phyloP scores from a whole-genome alignment of 1,140 invertebrate genomes.

The Cherax quadricarinatus region DNA sequence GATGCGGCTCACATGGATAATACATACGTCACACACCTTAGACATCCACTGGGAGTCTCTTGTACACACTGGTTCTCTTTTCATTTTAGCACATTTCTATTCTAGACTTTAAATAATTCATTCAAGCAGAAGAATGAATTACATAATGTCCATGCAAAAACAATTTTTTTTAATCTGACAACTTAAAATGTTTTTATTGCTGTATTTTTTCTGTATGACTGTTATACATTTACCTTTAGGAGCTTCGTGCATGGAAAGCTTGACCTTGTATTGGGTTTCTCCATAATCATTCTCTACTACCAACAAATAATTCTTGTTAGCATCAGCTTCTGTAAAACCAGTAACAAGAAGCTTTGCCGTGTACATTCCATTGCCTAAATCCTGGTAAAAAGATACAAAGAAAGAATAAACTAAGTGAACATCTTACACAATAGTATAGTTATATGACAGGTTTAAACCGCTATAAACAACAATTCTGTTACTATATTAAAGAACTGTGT shows the following conservation, averaged over 20 bases:
- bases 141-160: conserved; percentile 8
- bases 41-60: neutral
- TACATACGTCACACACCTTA: conserved; percentile 11
- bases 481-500: too few relatives aligned
- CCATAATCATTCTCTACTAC: conserved; percentile 34
- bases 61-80: neutral
- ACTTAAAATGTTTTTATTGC: neutral
- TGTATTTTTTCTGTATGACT: neutral
- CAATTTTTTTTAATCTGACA: neutral
- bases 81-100: neutral
- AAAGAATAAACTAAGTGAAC: neutral
- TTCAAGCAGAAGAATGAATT: conserved; percentile 7
- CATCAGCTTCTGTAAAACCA: conserved; percentile 45
- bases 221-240: conserved; percentile 41
- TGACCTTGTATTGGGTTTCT: conserved; percentile 45
- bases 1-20: conserved; percentile 17
- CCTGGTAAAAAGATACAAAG: conserved; percentile 18
- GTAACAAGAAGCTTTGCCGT: conserved; percentile 39
- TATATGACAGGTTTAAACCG: neutral
- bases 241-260: conserved; percentile 53
- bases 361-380: conserved; percentile 47
- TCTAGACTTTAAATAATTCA: conserved; percentile 18
- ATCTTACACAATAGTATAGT: neutral
- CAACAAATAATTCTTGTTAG: conserved; percentile 31
- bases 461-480: too few relatives aligned